phyloP scores from a whole-genome alignment of 2,113 vertebrate genomes.

The Nesogale talazaci region DNA sequence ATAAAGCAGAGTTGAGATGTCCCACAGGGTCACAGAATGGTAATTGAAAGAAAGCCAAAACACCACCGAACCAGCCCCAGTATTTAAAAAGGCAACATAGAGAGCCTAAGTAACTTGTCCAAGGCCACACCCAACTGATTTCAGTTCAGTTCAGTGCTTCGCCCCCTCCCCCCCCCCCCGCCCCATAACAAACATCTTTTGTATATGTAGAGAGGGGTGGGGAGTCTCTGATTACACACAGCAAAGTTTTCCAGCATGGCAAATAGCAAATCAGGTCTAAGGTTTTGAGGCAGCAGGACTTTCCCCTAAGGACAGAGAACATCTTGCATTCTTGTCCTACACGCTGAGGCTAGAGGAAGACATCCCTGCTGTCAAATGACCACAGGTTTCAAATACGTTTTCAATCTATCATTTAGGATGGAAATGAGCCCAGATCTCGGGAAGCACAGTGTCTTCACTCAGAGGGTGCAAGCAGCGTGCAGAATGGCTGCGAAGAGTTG shows the following conservation, averaged over 20 bases:
- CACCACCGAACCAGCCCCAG: not conserved
- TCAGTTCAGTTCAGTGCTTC: not conserved
- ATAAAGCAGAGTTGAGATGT: not conserved
- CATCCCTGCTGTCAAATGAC: not conserved
- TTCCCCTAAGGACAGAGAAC: not conserved
- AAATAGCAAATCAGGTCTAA: conserved; percentile 29
- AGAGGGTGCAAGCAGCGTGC: conserved; percentile 58
- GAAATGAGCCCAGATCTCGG: conserved; percentile 52
- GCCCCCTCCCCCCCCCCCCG: no score
- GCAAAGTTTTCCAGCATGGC: not conserved
- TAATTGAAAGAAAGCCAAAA: not conserved
- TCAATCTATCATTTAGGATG: conserved; percentile 9
- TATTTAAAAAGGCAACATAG: conserved; percentile 15
- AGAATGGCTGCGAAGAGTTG: conserved; percentile 72
- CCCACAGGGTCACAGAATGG: not conserved
- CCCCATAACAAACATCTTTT: not conserved
- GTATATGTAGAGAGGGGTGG: not conserved
- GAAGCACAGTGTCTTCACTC: conserved; percentile 38
- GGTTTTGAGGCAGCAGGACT: not conserved
- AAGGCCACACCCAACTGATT: conserved; percentile 8
- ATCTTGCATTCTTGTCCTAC: not conserved
- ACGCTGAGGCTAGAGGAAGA: not conserved
- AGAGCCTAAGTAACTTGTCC: not conserved
- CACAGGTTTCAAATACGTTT: conserved; percentile 23
- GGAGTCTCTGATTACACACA: not conserved